phyloP scores from a whole-genome alignment of 2,888 invertebrate species.

The Periphyllus acericola region DNA sequence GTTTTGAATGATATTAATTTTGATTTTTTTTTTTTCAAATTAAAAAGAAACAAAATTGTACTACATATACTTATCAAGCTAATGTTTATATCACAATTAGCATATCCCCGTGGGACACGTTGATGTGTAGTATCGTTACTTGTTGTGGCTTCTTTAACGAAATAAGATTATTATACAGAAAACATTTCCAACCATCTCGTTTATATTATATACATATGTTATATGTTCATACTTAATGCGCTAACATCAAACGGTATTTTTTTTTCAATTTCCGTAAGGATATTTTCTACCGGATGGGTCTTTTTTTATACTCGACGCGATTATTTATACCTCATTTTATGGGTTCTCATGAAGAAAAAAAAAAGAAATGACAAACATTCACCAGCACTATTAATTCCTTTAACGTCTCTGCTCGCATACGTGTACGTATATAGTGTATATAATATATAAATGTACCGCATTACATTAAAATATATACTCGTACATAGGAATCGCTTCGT shows the following conservation, averaged over 20 bases:
- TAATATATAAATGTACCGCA: neutral
- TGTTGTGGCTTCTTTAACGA: no score
- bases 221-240: neutral
- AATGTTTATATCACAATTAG: no score
- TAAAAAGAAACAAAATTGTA: no score
- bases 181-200: no score
- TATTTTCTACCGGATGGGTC: neutral
- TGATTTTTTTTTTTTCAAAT: no score
- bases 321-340: constrained; percentile 44
- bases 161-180: neutral
- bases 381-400: constrained; percentile 17
- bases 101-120: no score
- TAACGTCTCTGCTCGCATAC: neutral
- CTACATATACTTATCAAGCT: no score
- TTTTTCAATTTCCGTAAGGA: constrained; percentile 29
- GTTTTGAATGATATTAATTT: no score
- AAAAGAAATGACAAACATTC: constrained; percentile 33
- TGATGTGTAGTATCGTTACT: no score
- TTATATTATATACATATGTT: no score
- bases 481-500: neutral
- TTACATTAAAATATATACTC: neutral
- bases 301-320: constrained; percentile 1
- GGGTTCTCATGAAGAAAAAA: neutral
- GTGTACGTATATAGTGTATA: neutral
- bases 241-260: neutral